Percentiles rank a stretch among this genome's conserved stretches.
Conservation (phyloP, 1,140 invertebrate species). For the Charaxes varanes region DNA sequence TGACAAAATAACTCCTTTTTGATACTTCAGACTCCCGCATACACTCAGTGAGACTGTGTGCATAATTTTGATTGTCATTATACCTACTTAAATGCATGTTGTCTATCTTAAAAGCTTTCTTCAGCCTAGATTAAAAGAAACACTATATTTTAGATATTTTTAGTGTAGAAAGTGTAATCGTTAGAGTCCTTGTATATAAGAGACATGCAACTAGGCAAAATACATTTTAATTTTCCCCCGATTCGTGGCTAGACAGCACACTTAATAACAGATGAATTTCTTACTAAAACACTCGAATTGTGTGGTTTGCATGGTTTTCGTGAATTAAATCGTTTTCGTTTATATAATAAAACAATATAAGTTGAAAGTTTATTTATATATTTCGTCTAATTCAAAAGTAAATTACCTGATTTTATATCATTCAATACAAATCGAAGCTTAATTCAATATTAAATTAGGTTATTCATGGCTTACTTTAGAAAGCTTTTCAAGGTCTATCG, state of each 20-base stretch:
- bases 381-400: too few species aligned
- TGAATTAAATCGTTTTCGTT: neutral
- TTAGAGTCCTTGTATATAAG: conserved; percentile 10
- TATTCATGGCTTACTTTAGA: neutral
- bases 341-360: neutral
- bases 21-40: conserved; percentile 20
- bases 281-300: conserved; percentile 15
- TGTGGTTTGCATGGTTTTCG: conserved; percentile 19
- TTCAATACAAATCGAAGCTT: neutral
- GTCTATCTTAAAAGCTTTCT: conserved; percentile 28
- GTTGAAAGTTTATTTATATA: neutral
- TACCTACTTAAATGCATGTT: conserved; percentile 30
- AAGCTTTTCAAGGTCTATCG: too few species aligned
- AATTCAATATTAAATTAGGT: neutral
- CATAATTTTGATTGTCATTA: conserved; percentile 22
- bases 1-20: conserved; percentile 33
- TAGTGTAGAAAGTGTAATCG: conserved; percentile 9
- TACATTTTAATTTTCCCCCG: neutral
- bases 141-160: conserved; percentile 5
- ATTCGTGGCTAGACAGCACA: conserved; percentile 13
- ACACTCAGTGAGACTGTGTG: conserved; percentile 13
- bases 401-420: too few species aligned
- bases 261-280: conserved; percentile 16
- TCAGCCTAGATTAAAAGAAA: conserved; percentile 19
- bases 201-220: neutral